Percentiles rank a stretch among this genome's conserved stretches.
These are phyloP conservation scores for Arenaria interpres DNA, from an alignment of 2,113 vertebrate species.

Conservation along the genomic window DNA sequence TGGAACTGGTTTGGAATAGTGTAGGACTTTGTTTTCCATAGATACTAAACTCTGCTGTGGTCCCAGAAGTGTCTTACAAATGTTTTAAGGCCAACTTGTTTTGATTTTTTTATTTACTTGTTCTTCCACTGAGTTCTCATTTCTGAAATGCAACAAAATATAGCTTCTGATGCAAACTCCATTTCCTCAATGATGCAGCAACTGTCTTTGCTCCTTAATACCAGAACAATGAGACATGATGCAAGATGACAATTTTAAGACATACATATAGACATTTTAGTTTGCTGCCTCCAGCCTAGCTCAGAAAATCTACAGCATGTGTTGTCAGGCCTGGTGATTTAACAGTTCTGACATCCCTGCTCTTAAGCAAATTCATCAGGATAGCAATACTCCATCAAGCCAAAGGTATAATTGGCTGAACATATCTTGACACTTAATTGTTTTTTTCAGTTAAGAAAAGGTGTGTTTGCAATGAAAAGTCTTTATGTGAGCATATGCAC, in stretches of 20 bases:
- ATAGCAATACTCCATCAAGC: background rate
- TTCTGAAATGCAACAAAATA: background rate
- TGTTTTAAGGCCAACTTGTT: background rate
- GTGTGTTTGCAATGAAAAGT: background rate
- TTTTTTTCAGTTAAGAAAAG: background rate
- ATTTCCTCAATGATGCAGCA: background rate
- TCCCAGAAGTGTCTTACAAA: background rate
- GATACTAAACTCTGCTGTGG: background rate
- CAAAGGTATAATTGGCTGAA: background rate
- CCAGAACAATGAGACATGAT: background rate
- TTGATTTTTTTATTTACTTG: background rate
- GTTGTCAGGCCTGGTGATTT: conserved; percentile 39
- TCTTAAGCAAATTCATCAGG: background rate
- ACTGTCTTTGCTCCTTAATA: background rate
- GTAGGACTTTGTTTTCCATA: background rate
- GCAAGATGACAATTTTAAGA: conserved; percentile 39
- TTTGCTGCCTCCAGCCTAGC: conserved; percentile 21
- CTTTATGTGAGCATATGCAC: background rate
- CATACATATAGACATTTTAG: conserved; percentile 2
- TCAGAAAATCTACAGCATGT: conserved; percentile 28
- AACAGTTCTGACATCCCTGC: conserved; percentile 33
- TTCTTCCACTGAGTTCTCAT: background rate
- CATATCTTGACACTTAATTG: background rate
- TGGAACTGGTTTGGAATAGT: background rate
- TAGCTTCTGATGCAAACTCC: background rate